These are phyloP conservation scores for Heliothis peltigera DNA, from an alignment of 2,888 invertebrate species.

Conservation along the genomic window DNA sequence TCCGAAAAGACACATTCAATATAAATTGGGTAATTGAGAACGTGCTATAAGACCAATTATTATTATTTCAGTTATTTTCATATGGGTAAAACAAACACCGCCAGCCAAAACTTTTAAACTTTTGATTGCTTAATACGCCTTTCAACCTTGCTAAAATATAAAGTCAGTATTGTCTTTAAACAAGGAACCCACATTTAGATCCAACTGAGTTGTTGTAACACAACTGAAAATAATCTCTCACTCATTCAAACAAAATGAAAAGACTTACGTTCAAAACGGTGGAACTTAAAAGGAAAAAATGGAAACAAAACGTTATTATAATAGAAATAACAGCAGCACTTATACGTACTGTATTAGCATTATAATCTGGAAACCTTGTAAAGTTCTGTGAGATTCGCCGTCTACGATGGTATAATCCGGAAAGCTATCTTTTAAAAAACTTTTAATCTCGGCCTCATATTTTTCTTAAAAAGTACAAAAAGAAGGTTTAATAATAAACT, in stretches of 20 bases:
- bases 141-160: too few species aligned
- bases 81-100: too few species aligned
- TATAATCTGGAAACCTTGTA: conserved; percentile 31
- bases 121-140: too few species aligned
- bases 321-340: conserved; percentile 6
- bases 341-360: conserved; percentile 31
- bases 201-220: neutral
- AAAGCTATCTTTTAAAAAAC: conserved; percentile 65
- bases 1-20: neutral
- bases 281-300: conserved; percentile 1
- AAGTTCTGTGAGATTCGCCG: conserved; percentile 62
- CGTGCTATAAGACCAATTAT: too few species aligned
- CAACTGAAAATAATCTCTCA: neutral
- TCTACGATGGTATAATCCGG: conserved; percentile 62
- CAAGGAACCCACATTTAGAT: neutral
- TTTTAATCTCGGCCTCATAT: conserved; percentile 68
- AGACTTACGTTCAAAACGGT: neutral
- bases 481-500: conserved; percentile 44
- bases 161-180: neutral
- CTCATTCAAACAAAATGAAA: conserved; percentile 1
- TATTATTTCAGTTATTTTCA: too few species aligned
- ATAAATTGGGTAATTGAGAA: too few species aligned
- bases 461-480: conserved; percentile 48
- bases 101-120: too few species aligned
- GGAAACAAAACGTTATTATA: conserved; percentile 5